Evolutionary conservation across 1,140 invertebrate species (phyloP).

Genomic region (Drosophila athabasca): DNA sequence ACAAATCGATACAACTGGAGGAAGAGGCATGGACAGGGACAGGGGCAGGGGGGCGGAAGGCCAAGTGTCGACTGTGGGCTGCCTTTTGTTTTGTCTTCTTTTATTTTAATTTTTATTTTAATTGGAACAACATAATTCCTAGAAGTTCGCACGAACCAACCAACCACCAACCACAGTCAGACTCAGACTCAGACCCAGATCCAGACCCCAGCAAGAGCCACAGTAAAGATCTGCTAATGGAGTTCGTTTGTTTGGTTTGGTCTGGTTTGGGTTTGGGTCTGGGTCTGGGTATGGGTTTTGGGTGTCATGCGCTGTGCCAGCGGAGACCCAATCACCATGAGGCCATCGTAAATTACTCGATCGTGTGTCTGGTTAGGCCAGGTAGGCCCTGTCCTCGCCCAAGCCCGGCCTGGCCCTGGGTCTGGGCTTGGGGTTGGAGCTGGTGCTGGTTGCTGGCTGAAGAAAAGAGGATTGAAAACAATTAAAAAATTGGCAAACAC

Average conservation of each 20-base stretch:
- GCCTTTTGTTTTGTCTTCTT: slow-evolving; percentile 53
- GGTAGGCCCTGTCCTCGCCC: slow-evolving; percentile 25
- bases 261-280: slow-evolving; percentile 8
- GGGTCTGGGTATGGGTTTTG: slow-evolving; percentile 10
- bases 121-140: slow-evolving; percentile 83
- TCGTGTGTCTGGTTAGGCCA: slow-evolving; percentile 69
- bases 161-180: background rate
- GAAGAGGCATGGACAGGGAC: background rate
- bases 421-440: slow-evolving; percentile 4
- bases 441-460: slow-evolving; percentile 26
- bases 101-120: slow-evolving; percentile 83
- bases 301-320: slow-evolving; percentile 67
- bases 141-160: slow-evolving; percentile 80
- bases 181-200: slow-evolving; percentile 1
- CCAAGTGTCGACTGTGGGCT: slow-evolving; percentile 64
- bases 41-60: background rate
- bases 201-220: slow-evolving; percentile 13
- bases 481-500: slow-evolving; percentile 83
- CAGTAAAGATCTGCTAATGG: slow-evolving; percentile 73
- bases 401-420: slow-evolving; percentile 21
- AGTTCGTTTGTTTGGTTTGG: slow-evolving; percentile 69
- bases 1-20: slow-evolving; percentile 78
- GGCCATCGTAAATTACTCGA: slow-evolving; percentile 82
- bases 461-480: slow-evolving; percentile 81
- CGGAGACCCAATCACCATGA: slow-evolving; percentile 66